A percentile compares a stretch with the other conserved stretches of the same genome.
Conservation (phyloP, 1,140 invertebrate species). For the Lasioglossum albipes region DNA sequence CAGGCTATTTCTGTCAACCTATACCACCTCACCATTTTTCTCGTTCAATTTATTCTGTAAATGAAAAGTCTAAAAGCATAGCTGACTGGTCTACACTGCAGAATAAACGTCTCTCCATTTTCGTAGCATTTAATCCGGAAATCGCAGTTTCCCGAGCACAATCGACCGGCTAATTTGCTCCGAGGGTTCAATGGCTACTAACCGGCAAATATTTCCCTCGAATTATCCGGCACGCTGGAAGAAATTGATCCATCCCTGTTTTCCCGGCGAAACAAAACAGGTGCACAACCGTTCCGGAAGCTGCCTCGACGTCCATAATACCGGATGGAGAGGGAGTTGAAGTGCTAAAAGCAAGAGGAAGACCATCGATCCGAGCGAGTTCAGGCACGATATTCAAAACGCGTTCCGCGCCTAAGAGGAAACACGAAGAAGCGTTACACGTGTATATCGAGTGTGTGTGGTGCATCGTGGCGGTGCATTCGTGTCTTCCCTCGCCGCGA, state of each 20-base stretch:
- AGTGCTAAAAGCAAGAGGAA: constrained; percentile 2
- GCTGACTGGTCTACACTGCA: too few relatives aligned
- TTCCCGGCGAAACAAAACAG: background rate
- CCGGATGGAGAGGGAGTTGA: background rate
- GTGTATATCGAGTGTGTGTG: constrained; percentile 36
- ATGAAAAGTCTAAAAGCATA: too few relatives aligned
- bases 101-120: too few relatives aligned
- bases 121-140: too few relatives aligned
- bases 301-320: background rate
- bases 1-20: too few relatives aligned
- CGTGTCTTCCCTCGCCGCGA: constrained; percentile 24
- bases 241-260: background rate
- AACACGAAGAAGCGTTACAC: constrained; percentile 46
- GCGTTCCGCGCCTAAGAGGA: constrained; percentile 27
- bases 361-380: constrained; percentile 18
- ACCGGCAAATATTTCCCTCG: background rate
- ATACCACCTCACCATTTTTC: too few relatives aligned
- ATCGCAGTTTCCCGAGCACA: too few relatives aligned
- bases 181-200: too few relatives aligned
- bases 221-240: background rate
- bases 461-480: constrained; percentile 10
- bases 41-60: too few relatives aligned
- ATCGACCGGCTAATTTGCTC: too few relatives aligned
- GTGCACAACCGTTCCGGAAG: background rate
- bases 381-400: constrained; percentile 35